phyloP scores from a whole-genome alignment of 1,140 invertebrate genomes.

The Apolygus lucorum region DNA sequence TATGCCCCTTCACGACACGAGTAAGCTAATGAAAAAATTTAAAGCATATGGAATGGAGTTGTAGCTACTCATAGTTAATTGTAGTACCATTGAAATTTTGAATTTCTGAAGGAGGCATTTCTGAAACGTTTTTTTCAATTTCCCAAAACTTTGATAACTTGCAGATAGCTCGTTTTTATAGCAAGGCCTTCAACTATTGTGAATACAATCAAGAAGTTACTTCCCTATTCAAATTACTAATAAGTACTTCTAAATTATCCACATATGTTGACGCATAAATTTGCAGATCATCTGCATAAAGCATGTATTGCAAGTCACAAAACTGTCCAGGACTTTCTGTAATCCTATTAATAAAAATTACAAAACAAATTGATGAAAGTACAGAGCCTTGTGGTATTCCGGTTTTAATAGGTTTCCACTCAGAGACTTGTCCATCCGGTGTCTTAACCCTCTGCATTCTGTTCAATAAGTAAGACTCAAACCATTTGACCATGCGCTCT shows the following conservation, averaged over 20 bases:
- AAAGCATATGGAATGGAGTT: no score
- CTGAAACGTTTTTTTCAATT: no score
- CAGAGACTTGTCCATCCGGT: not conserved
- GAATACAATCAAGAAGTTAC: no score
- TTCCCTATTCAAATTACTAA: not conserved
- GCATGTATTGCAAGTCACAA: not conserved
- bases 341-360: not conserved
- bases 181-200: no score
- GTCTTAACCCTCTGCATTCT: not conserved
- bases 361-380: not conserved
- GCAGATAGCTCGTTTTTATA: no score
- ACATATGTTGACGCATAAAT: not conserved
- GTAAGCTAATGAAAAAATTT: no score
- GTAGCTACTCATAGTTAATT: no score
- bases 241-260: not conserved
- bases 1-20: no score
- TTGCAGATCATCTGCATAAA: not conserved
- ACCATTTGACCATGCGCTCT: not conserved
- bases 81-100: no score
- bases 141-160: no score
- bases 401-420: not conserved
- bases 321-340: not conserved
- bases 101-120: no score
- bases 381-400: constrained; percentile 1
- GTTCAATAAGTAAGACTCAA: not conserved